Conservation (phyloP, 2,888 invertebrate genomes). For the Hylaea fasciaria region DNA sequence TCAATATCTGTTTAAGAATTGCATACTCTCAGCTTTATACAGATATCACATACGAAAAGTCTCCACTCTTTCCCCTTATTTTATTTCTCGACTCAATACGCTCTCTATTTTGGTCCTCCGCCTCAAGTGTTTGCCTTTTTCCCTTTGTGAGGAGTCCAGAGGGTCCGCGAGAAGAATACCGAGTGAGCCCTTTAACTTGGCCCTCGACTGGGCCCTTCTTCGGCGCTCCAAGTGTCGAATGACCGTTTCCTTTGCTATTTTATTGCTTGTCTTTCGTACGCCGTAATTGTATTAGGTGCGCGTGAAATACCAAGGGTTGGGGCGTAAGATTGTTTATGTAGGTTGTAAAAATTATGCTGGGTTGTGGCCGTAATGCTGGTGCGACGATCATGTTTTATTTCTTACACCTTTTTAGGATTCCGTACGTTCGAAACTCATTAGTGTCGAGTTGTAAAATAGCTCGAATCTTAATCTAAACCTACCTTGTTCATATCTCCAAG, state of each 20-base stretch:
- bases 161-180: constrained; percentile 79
- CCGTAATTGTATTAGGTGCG: constrained; percentile 69
- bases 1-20: too few species aligned
- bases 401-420: background rate
- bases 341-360: constrained; percentile 21
- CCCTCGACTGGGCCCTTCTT: constrained; percentile 13
- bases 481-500: too few species aligned
- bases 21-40: constrained; percentile 52
- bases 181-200: constrained; percentile 67
- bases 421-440: too few species aligned
- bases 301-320: constrained; percentile 48
- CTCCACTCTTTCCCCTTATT: constrained; percentile 76
- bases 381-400: background rate
- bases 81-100: constrained; percentile 84
- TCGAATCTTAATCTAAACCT: too few species aligned
- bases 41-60: constrained; percentile 42
- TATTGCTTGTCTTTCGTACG: constrained; percentile 79
- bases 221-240: constrained; percentile 68
- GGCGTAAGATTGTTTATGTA: constrained; percentile 24
- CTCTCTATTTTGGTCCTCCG: constrained; percentile 76
- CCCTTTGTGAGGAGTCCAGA: constrained; percentile 68
- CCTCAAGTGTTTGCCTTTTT: constrained; percentile 77
- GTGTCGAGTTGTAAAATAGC: too few species aligned
- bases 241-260: constrained; percentile 77
- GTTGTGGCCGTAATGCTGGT: background rate